Base-by-base conservation (phyloP, 2,797 vertebrate genomes). In the Podarcis siculus region DNA sequence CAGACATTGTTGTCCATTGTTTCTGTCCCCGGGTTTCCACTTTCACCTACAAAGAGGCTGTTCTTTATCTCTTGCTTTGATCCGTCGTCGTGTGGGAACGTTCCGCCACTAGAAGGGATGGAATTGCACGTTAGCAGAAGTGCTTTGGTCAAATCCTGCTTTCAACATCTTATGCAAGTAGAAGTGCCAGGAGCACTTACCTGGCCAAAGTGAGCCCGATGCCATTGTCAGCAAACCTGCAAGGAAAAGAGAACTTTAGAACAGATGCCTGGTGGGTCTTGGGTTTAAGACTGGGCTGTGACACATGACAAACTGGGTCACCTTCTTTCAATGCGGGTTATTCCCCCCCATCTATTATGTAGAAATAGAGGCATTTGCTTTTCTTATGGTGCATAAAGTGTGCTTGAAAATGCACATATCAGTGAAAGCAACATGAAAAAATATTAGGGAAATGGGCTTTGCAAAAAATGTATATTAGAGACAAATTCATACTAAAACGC, bases 31-130 rank as follows among this genome's bases (percentile, higher is more conserved):
- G 96, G 96, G 67, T 99, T 99, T 42, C 97, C 97, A 19, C 99
- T 99, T 96, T 99, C 99, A 0, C 99, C 99, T 1, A 99, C 99
- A 93, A 99, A 99, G 86, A 99, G 90, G 21, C 98, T 99, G 96
- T 99, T 99, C 94, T 98, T 98, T 92, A 99, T 98, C 93, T 99
- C 97, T 96, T 99, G 99, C 90, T 97, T 98, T 10, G 99, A 99
- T 84, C 99, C 99, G 0, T 99, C 99, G 0, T 99, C 99, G 0
- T 99, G 98, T 0, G 99, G 99, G 94, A 99, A 99, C 0, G 99
- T 99, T 0, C 99, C 99, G 8, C 99, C 99, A 0, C 99, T 99
- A 92, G 10, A 86, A 81, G 90, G 89, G 93, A 93, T 35, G 85
- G 69, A 37, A 71, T 21, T 25, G 83, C 61, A 82, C 49, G 19